Conservation (phyloP, 2,797 vertebrate species). For the Cichlasoma orientale region DNA sequence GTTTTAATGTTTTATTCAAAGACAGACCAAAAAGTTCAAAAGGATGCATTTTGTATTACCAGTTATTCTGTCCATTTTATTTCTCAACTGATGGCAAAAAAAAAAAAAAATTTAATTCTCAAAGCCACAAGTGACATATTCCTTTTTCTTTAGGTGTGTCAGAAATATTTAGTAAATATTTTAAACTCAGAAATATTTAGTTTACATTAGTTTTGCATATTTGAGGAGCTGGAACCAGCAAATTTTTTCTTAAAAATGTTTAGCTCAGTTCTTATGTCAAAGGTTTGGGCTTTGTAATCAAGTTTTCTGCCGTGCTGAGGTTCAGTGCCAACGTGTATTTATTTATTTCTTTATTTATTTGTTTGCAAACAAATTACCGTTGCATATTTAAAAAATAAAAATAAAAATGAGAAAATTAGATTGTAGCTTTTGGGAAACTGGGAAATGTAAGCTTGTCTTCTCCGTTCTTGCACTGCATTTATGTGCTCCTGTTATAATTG, state of each 20-base stretch:
- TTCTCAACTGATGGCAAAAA: neutral
- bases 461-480: neutral
- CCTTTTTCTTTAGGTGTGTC: neutral
- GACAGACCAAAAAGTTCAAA: neutral
- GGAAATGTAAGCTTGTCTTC: neutral
- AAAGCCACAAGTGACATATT: neutral
- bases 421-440: neutral
- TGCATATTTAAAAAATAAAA: neutral
- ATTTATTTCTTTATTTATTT: neutral
- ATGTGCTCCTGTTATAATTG: neutral
- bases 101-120: neutral
- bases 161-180: neutral
- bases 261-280: neutral
- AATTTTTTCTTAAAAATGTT: neutral
- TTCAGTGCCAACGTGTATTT: neutral
- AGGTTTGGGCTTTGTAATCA: neutral
- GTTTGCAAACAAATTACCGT: neutral
- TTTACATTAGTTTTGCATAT: neutral
- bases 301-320: neutral
- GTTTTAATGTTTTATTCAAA: neutral
- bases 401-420: neutral
- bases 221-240: no score
- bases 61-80: neutral
- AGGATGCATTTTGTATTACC: neutral
- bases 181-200: neutral